Base-by-base conservation (phyloP, 2,797 vertebrate genomes). In the Alauda arvensis region DNA sequence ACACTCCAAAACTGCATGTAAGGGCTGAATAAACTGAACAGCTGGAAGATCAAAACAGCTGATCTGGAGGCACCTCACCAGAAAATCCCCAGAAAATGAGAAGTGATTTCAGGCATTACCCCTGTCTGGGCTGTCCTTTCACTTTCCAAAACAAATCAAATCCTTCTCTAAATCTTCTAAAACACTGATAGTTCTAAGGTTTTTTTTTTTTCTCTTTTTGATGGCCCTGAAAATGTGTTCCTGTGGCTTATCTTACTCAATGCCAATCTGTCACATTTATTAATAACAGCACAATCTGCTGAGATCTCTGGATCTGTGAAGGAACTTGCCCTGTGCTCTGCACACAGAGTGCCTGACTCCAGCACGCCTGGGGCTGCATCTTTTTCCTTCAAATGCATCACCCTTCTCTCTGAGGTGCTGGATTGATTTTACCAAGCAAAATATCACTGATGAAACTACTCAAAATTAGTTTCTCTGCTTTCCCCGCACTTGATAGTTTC, bases 401-500 rank as follows among this genome's bases (percentile, higher is more conserved):
- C 21, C 9, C 52, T 74, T 48, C 56, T 59, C 49, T 65, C 34
- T 76, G 51, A 83, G 79, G 34, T 10, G 24, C 37, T 63, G 56
- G 16, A 67, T 21, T 74, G 26, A 71, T 83, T 88, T 76, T 74
- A 78, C 14, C 24, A 72, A 39, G 39, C 17, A 29, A 66, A 74
- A 15, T 19, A 80, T 25, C 69, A 76, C 4, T 33, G 16, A 63
- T 48, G 20, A 84, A 75, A 93, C 53, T 23, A 53, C 61, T 63
- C 48, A 3, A 3, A 63, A 72, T 61, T 43, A 39, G 5, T 45
- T 48, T 74, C 25, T 53, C 31, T 72, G 31, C 39, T 82, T 24
- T 26, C 39, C 21, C 33, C 48, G 75, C 52, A 66, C 21, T 12
- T 0, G 0, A 66, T 3, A 48, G 26, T 11, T 82, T 77, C 13